phyloP scores from a whole-genome alignment of 2,113 vertebrate species.

The Sylvietta virens region DNA sequence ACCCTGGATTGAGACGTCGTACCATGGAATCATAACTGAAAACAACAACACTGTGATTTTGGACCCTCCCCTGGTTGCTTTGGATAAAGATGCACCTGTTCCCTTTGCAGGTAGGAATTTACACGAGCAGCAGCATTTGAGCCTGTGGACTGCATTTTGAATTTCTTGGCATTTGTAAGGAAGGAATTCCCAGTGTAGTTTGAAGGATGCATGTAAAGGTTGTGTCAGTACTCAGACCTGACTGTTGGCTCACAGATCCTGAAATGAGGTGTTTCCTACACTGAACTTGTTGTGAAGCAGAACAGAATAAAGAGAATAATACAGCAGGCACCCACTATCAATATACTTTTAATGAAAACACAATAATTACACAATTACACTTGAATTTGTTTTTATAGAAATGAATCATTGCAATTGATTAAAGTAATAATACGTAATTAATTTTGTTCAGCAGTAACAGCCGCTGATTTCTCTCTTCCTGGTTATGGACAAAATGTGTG shows the following conservation, averaged over 20 bases:
- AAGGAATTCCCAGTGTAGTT: neutral
- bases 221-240: neutral
- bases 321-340: neutral
- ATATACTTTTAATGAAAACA: neutral
- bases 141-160: neutral
- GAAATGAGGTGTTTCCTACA: neutral
- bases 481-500: neutral
- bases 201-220: neutral
- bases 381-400: neutral
- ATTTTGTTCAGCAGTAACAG: neutral
- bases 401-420: neutral
- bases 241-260: neutral
- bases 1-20: slow-evolving; percentile 97
- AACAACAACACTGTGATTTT: slow-evolving; percentile 92
- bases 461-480: neutral
- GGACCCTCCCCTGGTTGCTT: slow-evolving; percentile 92
- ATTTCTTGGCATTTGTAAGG: neutral
- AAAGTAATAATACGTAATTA: neutral
- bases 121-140: neutral
- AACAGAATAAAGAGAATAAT: neutral
- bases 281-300: neutral
- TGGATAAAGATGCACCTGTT: slow-evolving; percentile 95
- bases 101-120: slow-evolving; percentile 88
- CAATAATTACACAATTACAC: neutral
- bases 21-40: slow-evolving; percentile 94